Conservation (phyloP, 1,140 invertebrate genomes). For the Chionoecetes opilio region DNA sequence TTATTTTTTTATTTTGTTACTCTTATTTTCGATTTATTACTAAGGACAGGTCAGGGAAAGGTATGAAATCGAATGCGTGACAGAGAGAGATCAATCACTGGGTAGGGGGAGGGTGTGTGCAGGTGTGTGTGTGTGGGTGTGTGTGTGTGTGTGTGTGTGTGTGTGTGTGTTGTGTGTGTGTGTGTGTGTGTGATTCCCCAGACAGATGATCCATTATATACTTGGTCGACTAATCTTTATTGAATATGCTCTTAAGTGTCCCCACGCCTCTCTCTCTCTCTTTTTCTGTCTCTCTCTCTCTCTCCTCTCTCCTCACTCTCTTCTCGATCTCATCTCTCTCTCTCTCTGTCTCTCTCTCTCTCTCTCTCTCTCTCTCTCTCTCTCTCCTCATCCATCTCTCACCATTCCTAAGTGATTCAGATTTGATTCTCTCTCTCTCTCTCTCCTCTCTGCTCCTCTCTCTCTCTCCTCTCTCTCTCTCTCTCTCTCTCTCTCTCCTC, state of each 20-base stretch:
- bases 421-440: no score
- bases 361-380: no score
- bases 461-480: background rate
- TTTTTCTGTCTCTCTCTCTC: background rate
- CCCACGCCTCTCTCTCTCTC: background rate
- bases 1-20: background rate
- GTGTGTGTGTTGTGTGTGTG: conserved; percentile 57
- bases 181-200: conserved; percentile 23
- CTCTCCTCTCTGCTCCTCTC: background rate
- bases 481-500: no score
- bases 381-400: no score
- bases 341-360: no score
- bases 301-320: background rate
- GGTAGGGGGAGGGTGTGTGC: conserved; percentile 16
- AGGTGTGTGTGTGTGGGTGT: conserved; percentile 60
- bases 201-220: no score
- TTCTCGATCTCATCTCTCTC: no score
- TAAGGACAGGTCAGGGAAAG: background rate
- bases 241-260: background rate
- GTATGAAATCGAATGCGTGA: background rate
- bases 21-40: background rate
- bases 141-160: conserved; percentile 65
- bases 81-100: background rate
- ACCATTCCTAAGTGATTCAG: no score
- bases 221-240: no score